Conservation (phyloP, 2,888 invertebrate genomes). For the Drosophila glabriapex region DNA sequence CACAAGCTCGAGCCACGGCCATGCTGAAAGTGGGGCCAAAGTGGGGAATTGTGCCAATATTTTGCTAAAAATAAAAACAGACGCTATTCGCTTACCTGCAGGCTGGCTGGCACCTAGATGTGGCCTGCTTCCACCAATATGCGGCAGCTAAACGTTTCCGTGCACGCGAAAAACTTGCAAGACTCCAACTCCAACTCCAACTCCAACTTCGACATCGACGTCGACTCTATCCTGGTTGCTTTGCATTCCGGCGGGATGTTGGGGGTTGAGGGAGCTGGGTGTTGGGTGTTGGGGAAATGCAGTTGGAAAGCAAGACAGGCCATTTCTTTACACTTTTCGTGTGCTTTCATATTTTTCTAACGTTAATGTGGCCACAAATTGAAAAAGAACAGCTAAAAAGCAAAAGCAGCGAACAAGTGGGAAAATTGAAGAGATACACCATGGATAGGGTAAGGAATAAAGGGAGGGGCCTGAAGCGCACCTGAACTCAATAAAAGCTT, state of each 20-base stretch:
- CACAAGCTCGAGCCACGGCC: slow-evolving; percentile 34
- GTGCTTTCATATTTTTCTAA: slow-evolving; percentile 78
- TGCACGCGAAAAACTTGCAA: slow-evolving; percentile 70
- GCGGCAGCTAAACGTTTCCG: slow-evolving; percentile 78
- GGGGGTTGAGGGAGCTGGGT: background rate
- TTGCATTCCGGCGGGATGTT: slow-evolving; percentile 46
- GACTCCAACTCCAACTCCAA: slow-evolving; percentile 8
- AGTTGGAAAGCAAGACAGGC: slow-evolving; percentile 54
- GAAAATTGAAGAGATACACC: slow-evolving; percentile 50
- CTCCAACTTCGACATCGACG: background rate
- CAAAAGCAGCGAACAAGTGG: slow-evolving; percentile 37
- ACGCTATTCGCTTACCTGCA: slow-evolving; percentile 51
- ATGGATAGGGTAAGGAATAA: background rate
- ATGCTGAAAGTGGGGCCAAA: slow-evolving; percentile 17
- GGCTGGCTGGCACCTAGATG: slow-evolving; percentile 16
- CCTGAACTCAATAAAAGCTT: slow-evolving; percentile 81
- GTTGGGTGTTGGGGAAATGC: slow-evolving; percentile 30
- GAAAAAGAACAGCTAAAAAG: slow-evolving; percentile 65
- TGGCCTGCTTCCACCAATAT: slow-evolving; percentile 63
- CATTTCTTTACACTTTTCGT: slow-evolving; percentile 75
- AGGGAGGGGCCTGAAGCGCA: slow-evolving; percentile 44
- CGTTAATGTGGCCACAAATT: slow-evolving; percentile 80
- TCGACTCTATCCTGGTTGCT: slow-evolving; percentile 35
- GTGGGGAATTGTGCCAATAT: slow-evolving; percentile 67
- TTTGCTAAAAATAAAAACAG: slow-evolving; percentile 77